These are phyloP conservation scores for Lumbricus terrestris DNA, from an alignment of 2,888 invertebrate species.

Conservation along the genomic window DNA sequence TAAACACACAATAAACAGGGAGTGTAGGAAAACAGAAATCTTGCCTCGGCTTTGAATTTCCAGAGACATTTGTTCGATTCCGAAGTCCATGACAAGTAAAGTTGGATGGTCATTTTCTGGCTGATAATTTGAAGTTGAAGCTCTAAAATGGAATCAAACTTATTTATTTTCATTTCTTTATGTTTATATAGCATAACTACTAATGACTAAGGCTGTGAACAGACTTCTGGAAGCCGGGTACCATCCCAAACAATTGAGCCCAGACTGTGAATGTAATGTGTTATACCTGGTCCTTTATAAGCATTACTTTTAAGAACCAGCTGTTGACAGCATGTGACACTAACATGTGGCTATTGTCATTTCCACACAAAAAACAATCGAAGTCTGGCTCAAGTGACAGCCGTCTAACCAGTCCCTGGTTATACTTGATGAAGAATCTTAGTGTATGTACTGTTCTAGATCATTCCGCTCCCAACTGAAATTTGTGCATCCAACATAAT, in stretches of 20 bases:
- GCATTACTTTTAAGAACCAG: no score
- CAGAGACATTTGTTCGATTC: constrained; percentile 77
- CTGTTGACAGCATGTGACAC: no score
- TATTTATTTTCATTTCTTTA: neutral
- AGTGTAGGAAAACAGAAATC: constrained; percentile 7
- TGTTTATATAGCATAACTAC: neutral
- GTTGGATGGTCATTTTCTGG: neutral
- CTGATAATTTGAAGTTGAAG: neutral
- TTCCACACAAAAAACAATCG: no score
- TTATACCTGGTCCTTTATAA: no score
- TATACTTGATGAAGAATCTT: no score
- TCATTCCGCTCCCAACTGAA: no score
- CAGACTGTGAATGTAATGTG: neutral
- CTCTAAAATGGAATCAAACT: neutral
- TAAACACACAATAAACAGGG: neutral
- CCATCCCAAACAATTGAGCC: neutral
- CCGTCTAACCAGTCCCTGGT: no score
- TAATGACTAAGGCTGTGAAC: neutral
- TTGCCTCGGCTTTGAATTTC: constrained; percentile 66
- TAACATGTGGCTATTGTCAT: no score
- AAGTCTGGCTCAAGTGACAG: no score
- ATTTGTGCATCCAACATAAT: no score
- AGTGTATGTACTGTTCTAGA: no score
- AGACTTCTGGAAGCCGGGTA: neutral
- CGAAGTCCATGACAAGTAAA: constrained; percentile 70